phyloP scores from a whole-genome alignment of 2,888 invertebrate species.

The Caenorhabditis auriculariae region DNA sequence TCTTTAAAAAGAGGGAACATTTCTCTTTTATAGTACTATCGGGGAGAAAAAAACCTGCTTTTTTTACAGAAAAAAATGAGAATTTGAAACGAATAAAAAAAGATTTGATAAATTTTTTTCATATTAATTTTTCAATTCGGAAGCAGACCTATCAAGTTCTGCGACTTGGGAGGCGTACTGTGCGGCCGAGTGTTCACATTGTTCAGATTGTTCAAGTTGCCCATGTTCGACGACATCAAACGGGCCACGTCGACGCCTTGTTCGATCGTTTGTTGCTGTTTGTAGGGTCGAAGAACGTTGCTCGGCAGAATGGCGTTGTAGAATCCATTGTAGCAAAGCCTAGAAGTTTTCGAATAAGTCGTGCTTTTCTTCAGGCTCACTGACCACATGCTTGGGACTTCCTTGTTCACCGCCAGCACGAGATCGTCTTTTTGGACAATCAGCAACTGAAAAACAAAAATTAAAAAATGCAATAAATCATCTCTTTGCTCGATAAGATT shows the following conservation, averaged over 20 bases:
- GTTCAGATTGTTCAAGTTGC: neutral
- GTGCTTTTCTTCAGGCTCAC: neutral
- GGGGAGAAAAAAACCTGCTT: no score
- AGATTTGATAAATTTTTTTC: no score
- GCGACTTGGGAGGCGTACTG: conserved; percentile 20
- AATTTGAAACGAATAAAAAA: no score
- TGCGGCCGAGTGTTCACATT: conserved; percentile 3
- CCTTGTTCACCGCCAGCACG: conserved; percentile 31
- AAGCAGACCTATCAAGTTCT: conserved; percentile 24
- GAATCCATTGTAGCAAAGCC: conserved; percentile 39
- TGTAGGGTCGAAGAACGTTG: conserved; percentile 22
- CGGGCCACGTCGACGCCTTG: conserved; percentile 14
- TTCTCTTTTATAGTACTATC: no score
- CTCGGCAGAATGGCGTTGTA: conserved; percentile 39
- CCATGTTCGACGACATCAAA: neutral
- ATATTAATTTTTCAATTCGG: no score
- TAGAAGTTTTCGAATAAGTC: conserved; percentile 1
- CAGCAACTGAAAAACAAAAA: conserved; percentile 9
- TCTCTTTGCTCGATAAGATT: neutral
- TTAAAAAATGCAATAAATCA: neutral
- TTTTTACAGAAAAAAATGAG: no score
- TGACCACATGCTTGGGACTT: conserved; percentile 29
- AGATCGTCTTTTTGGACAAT: conserved; percentile 32
- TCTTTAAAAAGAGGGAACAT: no score
- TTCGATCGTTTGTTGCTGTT: conserved; percentile 1